A percentile compares a stretch with the other conserved stretches of the same genome.
phyloP scores from a whole-genome alignment of 2,797 vertebrate genomes.

The Columba guinea region DNA sequence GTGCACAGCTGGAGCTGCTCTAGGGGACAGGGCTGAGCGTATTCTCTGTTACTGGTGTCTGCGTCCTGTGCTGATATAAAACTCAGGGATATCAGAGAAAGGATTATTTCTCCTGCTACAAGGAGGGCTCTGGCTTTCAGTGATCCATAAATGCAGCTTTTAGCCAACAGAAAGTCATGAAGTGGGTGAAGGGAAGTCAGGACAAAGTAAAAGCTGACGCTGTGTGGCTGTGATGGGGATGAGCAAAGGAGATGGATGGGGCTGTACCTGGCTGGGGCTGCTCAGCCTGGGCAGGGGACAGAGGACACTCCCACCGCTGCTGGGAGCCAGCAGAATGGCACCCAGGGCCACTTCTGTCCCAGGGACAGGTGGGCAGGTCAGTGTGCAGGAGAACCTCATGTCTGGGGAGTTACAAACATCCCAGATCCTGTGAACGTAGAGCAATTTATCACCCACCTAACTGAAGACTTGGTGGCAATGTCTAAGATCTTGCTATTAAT shows the following conservation, averaged over 20 bases:
- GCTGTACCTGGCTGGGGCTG: neutral
- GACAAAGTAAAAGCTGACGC: neutral
- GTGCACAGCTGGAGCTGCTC: neutral
- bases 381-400: neutral
- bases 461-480: neutral
- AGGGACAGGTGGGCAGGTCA: neutral
- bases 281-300: neutral
- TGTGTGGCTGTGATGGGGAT: neutral
- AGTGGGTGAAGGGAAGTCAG: neutral
- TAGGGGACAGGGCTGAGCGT: neutral
- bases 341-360: neutral
- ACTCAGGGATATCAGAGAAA: neutral
- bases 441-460: neutral
- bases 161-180: neutral
- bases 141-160: neutral
- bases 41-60: neutral
- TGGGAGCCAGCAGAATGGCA: neutral
- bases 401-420: neutral
- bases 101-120: neutral
- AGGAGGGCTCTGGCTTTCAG: neutral
- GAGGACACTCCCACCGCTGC: neutral
- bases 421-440: rapidly evolving
- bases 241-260: neutral
- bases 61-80: neutral
- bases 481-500: neutral